Evolutionary conservation across 2,888 invertebrate genomes (phyloP), one percentile per base, ranked within the genome.

Genomic region (Apamea anceps): DNA sequence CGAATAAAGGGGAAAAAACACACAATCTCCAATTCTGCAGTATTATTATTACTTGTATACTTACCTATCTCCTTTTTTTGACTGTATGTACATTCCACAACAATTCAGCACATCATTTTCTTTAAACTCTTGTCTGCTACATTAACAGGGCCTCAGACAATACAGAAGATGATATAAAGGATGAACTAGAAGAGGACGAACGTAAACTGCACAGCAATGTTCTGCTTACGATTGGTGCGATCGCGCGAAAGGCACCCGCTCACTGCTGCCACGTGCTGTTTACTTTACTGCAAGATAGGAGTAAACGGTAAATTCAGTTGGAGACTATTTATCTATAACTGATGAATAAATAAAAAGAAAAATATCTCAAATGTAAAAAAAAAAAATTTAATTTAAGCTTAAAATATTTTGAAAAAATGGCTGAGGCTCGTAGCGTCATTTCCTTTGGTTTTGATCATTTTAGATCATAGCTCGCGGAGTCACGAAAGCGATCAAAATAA

Each of bases 221-320:
- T 87, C 95, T 99, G 72, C 97, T 98, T 92, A 97, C 98, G 0
- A 98, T 99, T 68, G 99, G 98, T 3, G 96, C 97, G 70, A 96
- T 98, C 75, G 98, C 98, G 0, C 95, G 98, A 75, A 97, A 97
- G 90, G 97, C 98, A 45, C 97, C 98, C 0, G 97, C 97, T 0
- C 98, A 98, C 90, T 97, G 98, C 70, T 94, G 98, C 48, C 97
- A 98, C 28, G 94, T 98, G 68, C 94, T 99, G 21, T 97, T 97
- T 71, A 98, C 98, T 87, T 93, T 98, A 67, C 95, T 98, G 28
- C 98, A 98, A 89, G 97, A 97, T 81, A 96, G 98, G 86, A 98
- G 98, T 81, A 97, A 96, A 81, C 96, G 97, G 93, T 96, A 97
- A 90, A 79, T 72, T 28, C 32, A 37, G 15, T 51, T 54, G 7